Base-by-base conservation (phyloP, 1,140 invertebrate species). In the Odontomachus brunneus region DNA sequence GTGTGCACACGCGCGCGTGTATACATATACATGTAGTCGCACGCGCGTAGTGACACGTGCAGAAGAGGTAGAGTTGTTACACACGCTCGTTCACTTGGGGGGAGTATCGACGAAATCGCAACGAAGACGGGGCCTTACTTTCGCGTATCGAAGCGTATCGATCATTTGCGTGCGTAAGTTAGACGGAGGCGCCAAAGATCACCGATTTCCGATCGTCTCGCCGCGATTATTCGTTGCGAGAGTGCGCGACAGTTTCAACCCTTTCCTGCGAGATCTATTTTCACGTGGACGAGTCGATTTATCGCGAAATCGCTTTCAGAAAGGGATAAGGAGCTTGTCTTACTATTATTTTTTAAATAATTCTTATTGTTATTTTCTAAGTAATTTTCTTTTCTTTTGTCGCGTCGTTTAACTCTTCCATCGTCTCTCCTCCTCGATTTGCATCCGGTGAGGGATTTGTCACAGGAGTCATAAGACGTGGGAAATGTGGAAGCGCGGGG, bases 11-110 rank as follows among this genome's bases (percentile, higher is more conserved):
- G 38, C 9, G 9, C 9, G 38, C 9, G 9, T 11, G 9, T 11
- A 7, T 44, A 17, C 9, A 7, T 44, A 7, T 44, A 44, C 38
- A 44, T 7, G 38, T 44, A 44, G 38, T 44, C 38, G 38, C 38
- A 1, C 38, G 38, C 3, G 9, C 38, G 22, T 24, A 5, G 53
- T 60, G 78, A 73, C 55, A 72, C 76, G 74, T 78, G 62, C 62
- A 67, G 49, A 78, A 67, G 49, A 78, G 22, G 53, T 53, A 55
- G 38, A 44, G 38, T 44, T 11, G 63, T 76, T 78, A 57, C 26
- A 22, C 44, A 67, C 12, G 63, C 29, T 44, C 62, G 19, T 11
- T 67, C 44, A 26, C 48, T 17, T 29, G 49, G 26, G n/a, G 26
- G 19, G 12, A 66, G 22, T 57, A 48, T 48, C 15, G 9, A 48